These are phyloP conservation scores for Onychomys torridus DNA, from an alignment of 2,797 vertebrate genomes.

Conservation along the genomic window DNA sequence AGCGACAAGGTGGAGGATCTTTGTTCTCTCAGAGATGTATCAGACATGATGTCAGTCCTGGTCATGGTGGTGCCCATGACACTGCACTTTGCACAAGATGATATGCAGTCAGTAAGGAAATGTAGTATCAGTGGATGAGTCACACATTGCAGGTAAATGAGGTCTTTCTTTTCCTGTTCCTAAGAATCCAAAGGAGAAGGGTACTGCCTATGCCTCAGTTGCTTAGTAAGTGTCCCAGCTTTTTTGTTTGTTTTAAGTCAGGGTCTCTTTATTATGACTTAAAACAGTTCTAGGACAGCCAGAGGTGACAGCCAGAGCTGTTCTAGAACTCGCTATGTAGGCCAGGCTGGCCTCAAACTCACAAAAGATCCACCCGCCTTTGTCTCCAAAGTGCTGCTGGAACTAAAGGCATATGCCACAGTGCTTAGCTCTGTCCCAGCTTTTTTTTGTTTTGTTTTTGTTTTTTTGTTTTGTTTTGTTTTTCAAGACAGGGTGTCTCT, in stretches of 20 bases:
- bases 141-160: neutral
- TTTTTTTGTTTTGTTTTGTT: too few species aligned
- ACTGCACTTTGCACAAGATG: neutral
- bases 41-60: neutral
- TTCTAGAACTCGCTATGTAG: neutral
- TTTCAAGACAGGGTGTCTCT: too few species aligned
- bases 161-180: neutral
- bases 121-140: neutral
- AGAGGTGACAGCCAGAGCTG: neutral
- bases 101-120: neutral
- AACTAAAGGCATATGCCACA: neutral
- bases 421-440: neutral
- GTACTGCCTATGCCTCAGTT: conserved; percentile 5
- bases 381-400: neutral
- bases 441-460: too few species aligned
- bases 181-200: neutral
- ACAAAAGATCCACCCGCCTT: neutral
- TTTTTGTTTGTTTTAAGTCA: neutral
- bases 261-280: neutral
- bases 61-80: accelerated
- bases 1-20: neutral
- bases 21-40: neutral
- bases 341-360: neutral
- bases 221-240: neutral
- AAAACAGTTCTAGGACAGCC: neutral